phyloP scores from a whole-genome alignment of 2,113 vertebrate genomes.

The Corythornis madagascariensis region DNA sequence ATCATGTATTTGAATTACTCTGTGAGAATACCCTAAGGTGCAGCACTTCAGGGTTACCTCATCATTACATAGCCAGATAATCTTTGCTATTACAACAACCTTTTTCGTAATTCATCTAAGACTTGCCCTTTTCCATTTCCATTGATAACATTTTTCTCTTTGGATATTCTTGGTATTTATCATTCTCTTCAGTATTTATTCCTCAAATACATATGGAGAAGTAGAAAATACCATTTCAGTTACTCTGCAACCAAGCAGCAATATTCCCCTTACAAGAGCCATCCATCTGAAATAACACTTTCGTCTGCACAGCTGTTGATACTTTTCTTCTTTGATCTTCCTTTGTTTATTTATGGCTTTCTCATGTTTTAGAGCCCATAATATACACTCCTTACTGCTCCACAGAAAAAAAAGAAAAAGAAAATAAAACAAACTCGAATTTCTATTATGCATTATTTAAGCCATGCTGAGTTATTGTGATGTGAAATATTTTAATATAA shows the following conservation, averaged over 20 bases:
- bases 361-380: not conserved
- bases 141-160: not conserved
- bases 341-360: not conserved
- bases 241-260: not conserved
- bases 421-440: not conserved
- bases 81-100: not conserved
- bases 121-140: not conserved
- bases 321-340: not conserved
- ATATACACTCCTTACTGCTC: not conserved
- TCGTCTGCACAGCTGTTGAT: not conserved
- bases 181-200: not conserved
- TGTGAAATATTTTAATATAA: not conserved
- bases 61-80: not conserved
- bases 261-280: not conserved
- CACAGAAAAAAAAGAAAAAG: not conserved
- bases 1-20: not conserved
- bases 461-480: not conserved
- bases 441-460: not conserved
- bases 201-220: not conserved
- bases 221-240: not conserved
- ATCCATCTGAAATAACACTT: slow-evolving; percentile 12
- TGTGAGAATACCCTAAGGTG: not conserved
- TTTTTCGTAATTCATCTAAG: not conserved
- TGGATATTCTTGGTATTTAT: not conserved
- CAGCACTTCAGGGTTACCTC: not conserved